Percentiles rank a stretch among this genome's conserved stretches.
Conservation (phyloP, 2,113 vertebrate species). For the Atherinomorus stipes region DNA sequence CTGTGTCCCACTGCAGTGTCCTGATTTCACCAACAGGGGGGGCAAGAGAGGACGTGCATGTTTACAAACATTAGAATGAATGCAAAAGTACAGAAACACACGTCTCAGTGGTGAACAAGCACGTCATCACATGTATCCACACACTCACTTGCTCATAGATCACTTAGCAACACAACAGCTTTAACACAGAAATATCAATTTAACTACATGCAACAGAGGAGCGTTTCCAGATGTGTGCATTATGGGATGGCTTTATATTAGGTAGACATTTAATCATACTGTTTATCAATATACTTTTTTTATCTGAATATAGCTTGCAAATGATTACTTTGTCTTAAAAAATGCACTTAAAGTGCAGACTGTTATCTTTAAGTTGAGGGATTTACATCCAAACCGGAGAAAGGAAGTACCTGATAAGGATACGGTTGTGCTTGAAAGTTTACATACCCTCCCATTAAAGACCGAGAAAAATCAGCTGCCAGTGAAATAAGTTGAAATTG, state of each 20-base stretch:
- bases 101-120: not conserved
- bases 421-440: too few relatives aligned
- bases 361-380: not conserved
- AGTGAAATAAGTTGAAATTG: too few relatives aligned
- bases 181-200: constrained; percentile 9
- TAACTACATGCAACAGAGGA: constrained; percentile 43
- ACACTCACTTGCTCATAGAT: constrained; percentile 12
- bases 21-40: constrained; percentile 86
- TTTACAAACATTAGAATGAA: constrained; percentile 73
- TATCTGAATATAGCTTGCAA: not conserved
- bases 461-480: too few relatives aligned
- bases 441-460: too few relatives aligned
- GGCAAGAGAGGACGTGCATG: constrained; percentile 84
- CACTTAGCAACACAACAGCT: constrained; percentile 42
- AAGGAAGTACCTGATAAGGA: not conserved
- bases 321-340: not conserved
- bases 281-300: too few relatives aligned
- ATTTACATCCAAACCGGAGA: not conserved
- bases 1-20: constrained; percentile 99
- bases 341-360: not conserved
- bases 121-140: constrained; percentile 8
- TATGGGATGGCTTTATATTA: not conserved
- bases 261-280: too few relatives aligned
- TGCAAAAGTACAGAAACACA: constrained; percentile 8
- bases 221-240: too few relatives aligned